Evolutionary conservation across 2,888 invertebrate species (phyloP), one percentile per base, ranked within the genome.

Genomic region (Ormyrus pomaceus): DNA sequence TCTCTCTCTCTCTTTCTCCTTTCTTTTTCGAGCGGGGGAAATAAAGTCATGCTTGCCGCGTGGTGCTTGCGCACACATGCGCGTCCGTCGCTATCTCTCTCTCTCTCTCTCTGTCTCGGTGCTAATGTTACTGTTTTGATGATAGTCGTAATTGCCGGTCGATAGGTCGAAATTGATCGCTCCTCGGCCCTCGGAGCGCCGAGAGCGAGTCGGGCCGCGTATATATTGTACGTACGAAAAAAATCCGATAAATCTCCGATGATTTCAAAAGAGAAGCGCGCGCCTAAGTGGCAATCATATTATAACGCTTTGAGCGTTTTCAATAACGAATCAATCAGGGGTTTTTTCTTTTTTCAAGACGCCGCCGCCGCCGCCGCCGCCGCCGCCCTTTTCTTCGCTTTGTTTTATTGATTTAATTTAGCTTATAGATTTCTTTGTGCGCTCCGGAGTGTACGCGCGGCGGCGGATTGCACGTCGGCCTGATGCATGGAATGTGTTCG

Each of bases 101-200:
- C 19, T 19, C 19, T 19, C 19, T 19, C 19, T 19, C 19, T 19
- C 19, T 19, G 19, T 74, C 58, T 75, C 51, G 68, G 53, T 10
- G 34, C n/a, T 61, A 50, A 75, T 75, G 59, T 58, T 58, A 45
- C 59, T 45, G 45, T 58, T 6, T 45, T 34, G 51, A 59, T n/a
- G 66, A 66, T 68, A 68, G 51, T 68, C 59, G 59, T 66, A 75
- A 75, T 68, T 68, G 50, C 61, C 58, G 53, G n/a, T 75, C 51
- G 68, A 75, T 75, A 45, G 19, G 53, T 58, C 59, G 64, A 9
- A n/a, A 68, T 68, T 75, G 59, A 68, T 68, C 68, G 56, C 19
- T 34, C 48, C 56, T 19, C 19, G 19, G 19, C 19, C 65, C 46
- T 62, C 72, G n/a, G 45, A 72, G 71, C 61, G 50, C 7, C 19